Conservation (phyloP, 2,888 invertebrate genomes). For the Apeira syringaria region DNA sequence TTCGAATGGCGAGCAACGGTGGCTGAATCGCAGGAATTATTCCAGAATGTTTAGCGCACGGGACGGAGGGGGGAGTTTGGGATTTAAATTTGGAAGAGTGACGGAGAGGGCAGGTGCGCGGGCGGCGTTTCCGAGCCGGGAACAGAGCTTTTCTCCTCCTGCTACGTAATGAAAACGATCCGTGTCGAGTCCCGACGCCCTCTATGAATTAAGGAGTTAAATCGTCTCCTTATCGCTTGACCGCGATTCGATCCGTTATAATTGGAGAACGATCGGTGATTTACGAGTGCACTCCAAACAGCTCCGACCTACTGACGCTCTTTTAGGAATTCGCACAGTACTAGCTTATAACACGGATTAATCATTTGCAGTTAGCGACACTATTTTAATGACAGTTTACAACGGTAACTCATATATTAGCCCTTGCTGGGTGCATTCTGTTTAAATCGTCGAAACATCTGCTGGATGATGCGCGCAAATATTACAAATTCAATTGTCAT, state of each 20-base stretch:
- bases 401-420: constrained; percentile 22
- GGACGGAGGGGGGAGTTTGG: constrained; percentile 78
- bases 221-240: constrained; percentile 56
- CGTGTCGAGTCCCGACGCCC: constrained; percentile 22
- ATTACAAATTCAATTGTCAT: constrained; percentile 6
- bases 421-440: constrained; percentile 16
- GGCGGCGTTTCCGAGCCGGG: constrained; percentile 72
- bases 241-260: constrained; percentile 53
- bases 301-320: constrained; percentile 47
- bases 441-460: constrained; percentile 4
- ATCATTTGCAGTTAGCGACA: constrained; percentile 21
- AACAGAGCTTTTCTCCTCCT: constrained; percentile 58
- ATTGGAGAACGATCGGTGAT: constrained; percentile 57
- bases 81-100: constrained; percentile 84
- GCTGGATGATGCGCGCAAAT: constrained; percentile 9
- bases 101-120: constrained; percentile 83
- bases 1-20: constrained; percentile 81
- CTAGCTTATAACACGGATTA: constrained; percentile 22
- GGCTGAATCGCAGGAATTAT: constrained; percentile 80
- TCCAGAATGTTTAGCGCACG: constrained; percentile 79
- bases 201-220: constrained; percentile 31
- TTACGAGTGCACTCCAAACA: constrained; percentile 41
- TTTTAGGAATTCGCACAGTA: constrained; percentile 33
- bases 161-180: constrained; percentile 45
- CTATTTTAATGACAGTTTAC: constrained; percentile 22